Base-by-base conservation (phyloP, 2,888 invertebrate genomes). In the Hypsopygia costalis region DNA sequence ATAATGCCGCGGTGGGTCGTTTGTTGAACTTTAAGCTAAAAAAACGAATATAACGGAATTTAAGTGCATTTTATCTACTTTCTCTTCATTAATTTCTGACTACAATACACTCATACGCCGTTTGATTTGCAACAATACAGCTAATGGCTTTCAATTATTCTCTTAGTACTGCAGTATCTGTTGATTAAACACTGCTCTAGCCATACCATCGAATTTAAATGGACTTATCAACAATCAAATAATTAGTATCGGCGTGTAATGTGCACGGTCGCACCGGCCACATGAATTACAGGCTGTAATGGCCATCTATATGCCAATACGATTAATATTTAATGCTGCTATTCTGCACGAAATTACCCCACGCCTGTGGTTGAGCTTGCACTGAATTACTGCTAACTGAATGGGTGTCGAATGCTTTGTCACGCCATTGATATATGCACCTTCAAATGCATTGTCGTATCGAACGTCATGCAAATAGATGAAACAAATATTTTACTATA, bases 291-390 rank as follows among this genome's bases (percentile, higher is more conserved):
- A 66, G 54, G 49, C 63, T 62, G 64, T 78, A 79, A 78, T 74
- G 73, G 67, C 75, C 69, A 75, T 79, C 71, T 81, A 78, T 80
- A 78, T 76, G 78, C 76, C 80, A 79, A 81, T 82, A 74, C 78
- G 69, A 80, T 86, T 82, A 81, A 79, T 83, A 85, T 82, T 85
- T 81, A 83, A 83, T 77, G 77, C 74, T 67, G 69, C 77, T 75
- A 77, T 81, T 78, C 78, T 73, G 78, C 58, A 53, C 68, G 62
- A 64, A 81, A 86, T 83, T 80, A 81, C 80, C 71, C 62, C 69
- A 61, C 69, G 77, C 72, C 78, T 78, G 78, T 70, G 72, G 74
- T 71, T 69, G 72, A 77, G 74, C 77, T 73, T 73, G 68, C 64
- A 64, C 74, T 80, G 73, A 82, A 81, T 82, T 81, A 82, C 76